These are phyloP conservation scores for Cheilosia pagana DNA, from an alignment of 2,888 invertebrate species.

Conservation along the genomic window DNA sequence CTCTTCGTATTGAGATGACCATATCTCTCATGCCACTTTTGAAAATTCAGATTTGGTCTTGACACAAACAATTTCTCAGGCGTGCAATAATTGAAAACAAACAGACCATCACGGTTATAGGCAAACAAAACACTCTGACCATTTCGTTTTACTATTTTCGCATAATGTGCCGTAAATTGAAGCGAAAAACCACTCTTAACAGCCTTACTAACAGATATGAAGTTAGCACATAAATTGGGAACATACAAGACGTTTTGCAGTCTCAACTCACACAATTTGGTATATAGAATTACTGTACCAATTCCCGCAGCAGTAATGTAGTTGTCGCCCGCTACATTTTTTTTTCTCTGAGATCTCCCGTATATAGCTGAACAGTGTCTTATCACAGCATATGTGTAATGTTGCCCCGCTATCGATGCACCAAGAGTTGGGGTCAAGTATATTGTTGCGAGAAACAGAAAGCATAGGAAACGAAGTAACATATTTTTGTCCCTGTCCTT, in stretches of 20 bases:
- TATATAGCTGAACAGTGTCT: constrained; percentile 41
- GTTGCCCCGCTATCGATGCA: constrained; percentile 65
- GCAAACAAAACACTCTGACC: no score
- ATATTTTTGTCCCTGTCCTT: not conserved
- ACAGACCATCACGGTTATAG: no score
- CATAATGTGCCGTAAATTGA: constrained; percentile 32
- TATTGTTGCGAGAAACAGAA: constrained; percentile 18
- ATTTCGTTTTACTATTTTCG: constrained; percentile 3
- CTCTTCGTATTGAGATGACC: constrained; percentile 47
- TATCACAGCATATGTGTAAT: constrained; percentile 7
- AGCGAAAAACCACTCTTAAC: constrained; percentile 47
- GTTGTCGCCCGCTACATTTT: constrained; percentile 49
- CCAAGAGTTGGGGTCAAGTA: constrained; percentile 38
- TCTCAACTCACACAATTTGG: constrained; percentile 11
- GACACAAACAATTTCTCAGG: no score
- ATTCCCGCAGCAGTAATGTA: constrained; percentile 48
- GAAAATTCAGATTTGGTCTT: not conserved
- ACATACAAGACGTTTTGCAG: constrained; percentile 66
- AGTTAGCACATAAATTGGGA: constrained; percentile 65
- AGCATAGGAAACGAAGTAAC: constrained; percentile 16
- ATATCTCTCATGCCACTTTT: constrained; percentile 49
- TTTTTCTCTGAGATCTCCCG: constrained; percentile 47
- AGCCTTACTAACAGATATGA: constrained; percentile 70
- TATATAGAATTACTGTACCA: constrained; percentile 1
- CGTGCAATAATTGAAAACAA: no score